Evolutionary conservation across 2,797 vertebrate genomes (phyloP).

Genomic region (Hylomyscus alleni): DNA sequence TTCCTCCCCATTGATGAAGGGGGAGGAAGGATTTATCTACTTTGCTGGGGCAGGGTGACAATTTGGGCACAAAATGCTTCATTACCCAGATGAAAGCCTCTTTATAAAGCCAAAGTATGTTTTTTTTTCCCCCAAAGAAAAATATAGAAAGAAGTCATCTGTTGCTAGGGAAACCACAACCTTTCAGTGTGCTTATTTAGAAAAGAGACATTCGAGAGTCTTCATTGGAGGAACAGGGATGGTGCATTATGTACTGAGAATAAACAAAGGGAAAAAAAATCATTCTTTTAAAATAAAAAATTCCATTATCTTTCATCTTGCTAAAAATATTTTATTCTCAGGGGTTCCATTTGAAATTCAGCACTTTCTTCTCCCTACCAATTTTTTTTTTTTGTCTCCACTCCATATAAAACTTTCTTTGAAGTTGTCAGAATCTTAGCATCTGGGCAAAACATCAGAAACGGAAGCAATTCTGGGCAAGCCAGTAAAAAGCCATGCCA

Average conservation of each 20-base stretch:
- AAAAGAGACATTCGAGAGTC: conserved; percentile 76
- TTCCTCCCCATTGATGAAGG: conserved; percentile 1
- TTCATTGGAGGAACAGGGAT: conserved; percentile 63
- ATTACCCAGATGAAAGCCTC: conserved; percentile 74
- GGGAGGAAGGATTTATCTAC: conserved; percentile 52
- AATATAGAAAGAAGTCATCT: conserved; percentile 83
- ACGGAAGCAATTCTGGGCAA: background rate
- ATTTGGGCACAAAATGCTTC: conserved; percentile 76
- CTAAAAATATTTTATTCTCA: conserved; percentile 74
- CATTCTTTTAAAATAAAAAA: conserved; percentile 56
- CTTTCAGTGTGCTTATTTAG: conserved; percentile 81
- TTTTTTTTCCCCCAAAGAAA: conserved; percentile 52
- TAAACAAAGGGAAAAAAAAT: conserved; percentile 75
- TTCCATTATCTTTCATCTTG: conserved; percentile 64
- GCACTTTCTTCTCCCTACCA: background rate
- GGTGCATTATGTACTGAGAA: conserved; percentile 64
- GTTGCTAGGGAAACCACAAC: conserved; percentile 84
- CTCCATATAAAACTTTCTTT: conserved; percentile 47
- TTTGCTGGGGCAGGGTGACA: conserved; percentile 74
- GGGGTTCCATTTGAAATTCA: conserved; percentile 52
- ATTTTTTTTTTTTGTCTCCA: conserved; percentile 12
- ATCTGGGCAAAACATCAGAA: conserved; percentile 49
- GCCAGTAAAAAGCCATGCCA: background rate
- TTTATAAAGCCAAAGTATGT: conserved; percentile 70
- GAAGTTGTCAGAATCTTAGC: conserved; percentile 21